Evolutionary conservation across 2,113 vertebrate species (phyloP).

Genomic region (Hippocampus mohnikei): DNA sequence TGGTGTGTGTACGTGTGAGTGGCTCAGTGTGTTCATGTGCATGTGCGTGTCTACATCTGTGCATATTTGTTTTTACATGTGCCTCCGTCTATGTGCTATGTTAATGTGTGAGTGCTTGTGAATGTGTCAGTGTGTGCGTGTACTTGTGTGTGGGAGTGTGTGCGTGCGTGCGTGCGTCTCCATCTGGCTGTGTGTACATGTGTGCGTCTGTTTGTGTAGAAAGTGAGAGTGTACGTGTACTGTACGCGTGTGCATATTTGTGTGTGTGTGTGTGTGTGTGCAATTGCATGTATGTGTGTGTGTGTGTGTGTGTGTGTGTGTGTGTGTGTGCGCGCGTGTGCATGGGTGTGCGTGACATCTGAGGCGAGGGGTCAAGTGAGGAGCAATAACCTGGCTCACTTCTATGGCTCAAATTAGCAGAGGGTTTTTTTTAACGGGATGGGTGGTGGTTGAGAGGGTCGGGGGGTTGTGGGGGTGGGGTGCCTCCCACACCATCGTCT

Average conservation of each 20-base stretch:
- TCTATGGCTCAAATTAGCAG: conserved; percentile 48
- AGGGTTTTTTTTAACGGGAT: conserved; percentile 18
- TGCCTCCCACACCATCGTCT: conserved; percentile 51
- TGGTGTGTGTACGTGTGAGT: conserved; percentile 8
- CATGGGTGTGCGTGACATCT: conserved; percentile 11
- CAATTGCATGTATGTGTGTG: background rate
- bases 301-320: background rate
- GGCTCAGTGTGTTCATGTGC: background rate
- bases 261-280: conserved; percentile 7
- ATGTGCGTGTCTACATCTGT: too few species aligned
- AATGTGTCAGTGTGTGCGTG: too few species aligned
- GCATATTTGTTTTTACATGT: background rate
- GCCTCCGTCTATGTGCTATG: too few species aligned
- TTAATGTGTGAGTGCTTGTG: too few species aligned
- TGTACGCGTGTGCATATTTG: too few species aligned
- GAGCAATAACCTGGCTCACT: conserved; percentile 53
- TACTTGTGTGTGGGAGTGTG: background rate
- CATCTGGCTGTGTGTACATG: background rate
- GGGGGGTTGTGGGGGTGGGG: background rate
- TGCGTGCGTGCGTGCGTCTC: background rate
- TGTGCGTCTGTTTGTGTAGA: background rate
- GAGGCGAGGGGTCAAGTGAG: conserved; percentile 35
- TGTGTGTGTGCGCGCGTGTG: conserved; percentile 1
- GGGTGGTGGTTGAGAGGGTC: background rate
- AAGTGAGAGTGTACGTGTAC: too few species aligned